phyloP scores from a whole-genome alignment of 1,140 invertebrate species.

The Psilanteris sp. region DNA sequence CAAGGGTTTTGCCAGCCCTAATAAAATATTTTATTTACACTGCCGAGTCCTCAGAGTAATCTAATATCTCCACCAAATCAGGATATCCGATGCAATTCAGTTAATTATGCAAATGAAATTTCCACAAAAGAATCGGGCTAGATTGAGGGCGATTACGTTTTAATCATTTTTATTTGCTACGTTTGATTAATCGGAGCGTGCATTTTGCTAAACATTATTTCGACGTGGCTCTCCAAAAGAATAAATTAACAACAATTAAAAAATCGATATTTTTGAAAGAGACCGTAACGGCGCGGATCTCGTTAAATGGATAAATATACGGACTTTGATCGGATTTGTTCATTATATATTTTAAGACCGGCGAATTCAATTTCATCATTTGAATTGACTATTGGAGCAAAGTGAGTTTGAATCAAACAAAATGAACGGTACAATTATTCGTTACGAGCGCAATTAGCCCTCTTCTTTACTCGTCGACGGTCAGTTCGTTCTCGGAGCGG shows the following conservation, averaged over 20 bases:
- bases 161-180: too few species aligned
- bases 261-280: too few species aligned
- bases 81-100: slow-evolving; percentile 23
- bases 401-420: slow-evolving; percentile 34
- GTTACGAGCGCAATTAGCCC: slow-evolving; percentile 45
- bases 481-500: slow-evolving; percentile 49
- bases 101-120: slow-evolving; percentile 31
- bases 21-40: slow-evolving; percentile 59
- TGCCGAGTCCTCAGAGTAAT: slow-evolving; percentile 28
- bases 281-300: too few species aligned
- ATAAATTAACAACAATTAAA: too few species aligned
- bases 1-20: slow-evolving; percentile 65
- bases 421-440: slow-evolving; percentile 47
- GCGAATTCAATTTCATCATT: slow-evolving; percentile 14
- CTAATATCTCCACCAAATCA: slow-evolving; percentile 5
- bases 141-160: not conserved
- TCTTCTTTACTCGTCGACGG: slow-evolving; percentile 54
- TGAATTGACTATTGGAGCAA: slow-evolving; percentile 16
- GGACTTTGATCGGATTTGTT: too few species aligned
- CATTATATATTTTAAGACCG: too few species aligned
- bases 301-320: too few species aligned
- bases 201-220: too few species aligned
- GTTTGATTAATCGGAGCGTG: too few species aligned
- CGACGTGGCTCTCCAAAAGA: too few species aligned
- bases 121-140: slow-evolving; percentile 40